Percentiles rank a stretch among this genome's conserved stretches.
phyloP scores from a whole-genome alignment of 1,140 invertebrate genomes.

The Drosophila lacteicornis region DNA sequence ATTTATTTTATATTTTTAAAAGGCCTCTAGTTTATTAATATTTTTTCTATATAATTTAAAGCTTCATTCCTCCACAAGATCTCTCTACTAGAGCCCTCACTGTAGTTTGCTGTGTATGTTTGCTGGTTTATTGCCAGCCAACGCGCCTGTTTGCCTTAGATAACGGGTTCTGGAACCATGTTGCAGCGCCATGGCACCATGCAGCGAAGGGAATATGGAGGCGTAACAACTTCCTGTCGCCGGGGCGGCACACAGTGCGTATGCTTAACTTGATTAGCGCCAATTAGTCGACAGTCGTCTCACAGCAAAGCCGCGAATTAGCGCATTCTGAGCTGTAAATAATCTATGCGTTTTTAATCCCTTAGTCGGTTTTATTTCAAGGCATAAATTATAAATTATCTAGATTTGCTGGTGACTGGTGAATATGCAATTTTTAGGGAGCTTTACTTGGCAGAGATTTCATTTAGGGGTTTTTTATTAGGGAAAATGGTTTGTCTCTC shows the following conservation, averaged over 20 bases:
- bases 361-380: constrained; percentile 31
- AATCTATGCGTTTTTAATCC: constrained; percentile 28
- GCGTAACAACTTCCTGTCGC: constrained; percentile 28
- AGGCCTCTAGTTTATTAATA: fast-evolving
- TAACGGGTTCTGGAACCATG: constrained; percentile 59
- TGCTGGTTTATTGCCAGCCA: constrained; percentile 61
- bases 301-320: constrained; percentile 57
- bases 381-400: constrained; percentile 25
- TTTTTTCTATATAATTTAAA: no score
- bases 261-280: constrained; percentile 77
- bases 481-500: not conserved
- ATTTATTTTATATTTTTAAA: no score
- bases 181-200: constrained; percentile 19
- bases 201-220: not conserved
- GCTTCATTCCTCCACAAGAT: not conserved
- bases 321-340: constrained; percentile 52
- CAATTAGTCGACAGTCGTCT: constrained; percentile 63
- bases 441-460: not conserved
- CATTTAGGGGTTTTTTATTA: not conserved
- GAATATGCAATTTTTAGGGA: not conserved
- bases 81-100: not conserved
- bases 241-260: constrained; percentile 62
- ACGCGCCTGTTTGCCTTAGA: constrained; percentile 71
- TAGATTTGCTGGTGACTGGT: not conserved
- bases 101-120: constrained; percentile 41